Evolutionary conservation across 2,888 invertebrate species (phyloP).

Genomic region (Stramonita haemastoma): DNA sequence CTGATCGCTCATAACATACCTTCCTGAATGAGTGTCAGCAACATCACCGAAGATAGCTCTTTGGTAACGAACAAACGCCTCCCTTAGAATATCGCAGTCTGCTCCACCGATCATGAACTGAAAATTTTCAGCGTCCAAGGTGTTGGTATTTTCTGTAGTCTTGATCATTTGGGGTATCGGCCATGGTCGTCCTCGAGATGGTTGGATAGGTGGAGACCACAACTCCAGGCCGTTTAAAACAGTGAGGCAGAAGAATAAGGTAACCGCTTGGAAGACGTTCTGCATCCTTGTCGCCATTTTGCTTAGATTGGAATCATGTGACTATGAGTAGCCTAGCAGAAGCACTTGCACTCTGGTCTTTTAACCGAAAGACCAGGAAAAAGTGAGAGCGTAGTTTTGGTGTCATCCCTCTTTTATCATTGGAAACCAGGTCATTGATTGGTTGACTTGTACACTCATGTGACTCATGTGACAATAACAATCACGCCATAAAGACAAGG

Average conservation of each 20-base stretch:
- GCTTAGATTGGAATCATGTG: neutral
- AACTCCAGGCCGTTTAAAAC: neutral
- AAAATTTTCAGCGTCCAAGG: slow-evolving; percentile 33
- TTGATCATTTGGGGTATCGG: slow-evolving; percentile 42
- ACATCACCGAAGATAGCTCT: slow-evolving; percentile 36
- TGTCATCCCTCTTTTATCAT: no score
- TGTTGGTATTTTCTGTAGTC: slow-evolving; percentile 24
- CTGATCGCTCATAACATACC: no score
- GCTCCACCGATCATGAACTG: slow-evolving; percentile 30
- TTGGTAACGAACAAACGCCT: slow-evolving; percentile 40
- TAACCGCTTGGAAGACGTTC: neutral
- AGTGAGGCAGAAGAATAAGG: neutral
- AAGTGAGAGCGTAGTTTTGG: no score
- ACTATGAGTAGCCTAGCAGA: no score
- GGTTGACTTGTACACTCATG: no score
- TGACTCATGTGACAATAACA: no score
- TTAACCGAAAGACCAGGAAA: no score
- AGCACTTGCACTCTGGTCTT: no score
- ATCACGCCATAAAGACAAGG: no score
- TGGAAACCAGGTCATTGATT: no score
- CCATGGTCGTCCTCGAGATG: slow-evolving; percentile 43
- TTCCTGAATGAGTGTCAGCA: neutral
- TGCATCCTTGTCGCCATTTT: neutral
- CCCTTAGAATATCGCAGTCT: slow-evolving; percentile 36
- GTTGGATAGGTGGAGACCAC: neutral